Base-by-base conservation (phyloP, 2,888 invertebrate genomes). In the Miltochrista miniata region DNA sequence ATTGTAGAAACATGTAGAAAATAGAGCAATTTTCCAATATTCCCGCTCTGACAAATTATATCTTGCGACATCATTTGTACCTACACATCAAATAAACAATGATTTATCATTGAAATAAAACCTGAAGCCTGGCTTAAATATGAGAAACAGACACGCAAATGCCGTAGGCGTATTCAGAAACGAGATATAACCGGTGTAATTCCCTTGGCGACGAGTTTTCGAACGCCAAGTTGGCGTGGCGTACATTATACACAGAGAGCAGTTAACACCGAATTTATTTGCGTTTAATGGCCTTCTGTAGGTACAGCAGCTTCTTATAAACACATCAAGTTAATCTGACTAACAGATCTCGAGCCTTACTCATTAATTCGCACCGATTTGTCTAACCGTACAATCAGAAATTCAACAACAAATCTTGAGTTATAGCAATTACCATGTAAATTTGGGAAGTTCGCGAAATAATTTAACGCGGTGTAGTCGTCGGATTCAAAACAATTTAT, bases 401-500 rank as follows among this genome's bases (percentile, higher is more conserved):
- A 81, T 83, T 80, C 85, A 73, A 87, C 87, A 87, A 88, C 90
- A 88, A 89, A 89, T 90, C 90, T 89, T 89, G 88, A 90, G 85
- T 90, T 90, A 89, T 87, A 83, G 84, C 88, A 88, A 90, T 90
- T 90, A 90, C 86, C 87, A 90, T 90, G 90, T 89, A 88, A 90
- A 90, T 90, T 90, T 81, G 83, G 76, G 85, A 90, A 90, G 84
- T 90, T 90, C 86, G 80, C 84, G 87, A 90, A 88, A 90, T 90
- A 90, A 90, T 90, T 90, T 88, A 89, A 82, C 86, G 83, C 84
- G 79, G 76, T 84, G 87, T 86, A 86, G 87, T 85, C 83, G 83
- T 61, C 71, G 82, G 87, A 87, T 89, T 87, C 90, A 88, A 86
- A 90, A 90, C 90, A 90, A 90, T 90, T 90, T 90, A 85, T 90